phyloP scores from a whole-genome alignment of 2,113 vertebrate species.

The Hymenochirus boettgeri region DNA sequence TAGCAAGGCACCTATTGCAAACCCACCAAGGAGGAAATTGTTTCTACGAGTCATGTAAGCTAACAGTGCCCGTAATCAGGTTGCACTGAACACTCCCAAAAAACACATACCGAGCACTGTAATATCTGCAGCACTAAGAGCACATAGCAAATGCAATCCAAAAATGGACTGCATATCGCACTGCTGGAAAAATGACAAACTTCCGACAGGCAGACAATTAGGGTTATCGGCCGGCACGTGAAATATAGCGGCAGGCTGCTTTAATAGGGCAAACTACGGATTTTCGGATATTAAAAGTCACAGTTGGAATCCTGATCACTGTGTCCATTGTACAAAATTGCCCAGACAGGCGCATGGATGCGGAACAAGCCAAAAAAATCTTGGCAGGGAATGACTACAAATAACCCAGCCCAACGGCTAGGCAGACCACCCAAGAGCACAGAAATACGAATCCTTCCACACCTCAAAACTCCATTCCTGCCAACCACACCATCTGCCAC shows the following conservation, averaged over 20 bases:
- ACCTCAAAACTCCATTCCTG: not conserved
- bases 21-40: too few relatives aligned
- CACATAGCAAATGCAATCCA: too few relatives aligned
- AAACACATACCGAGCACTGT: too few relatives aligned
- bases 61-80: too few relatives aligned
- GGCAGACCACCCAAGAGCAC: conserved; percentile 13
- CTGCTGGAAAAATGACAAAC: too few relatives aligned
- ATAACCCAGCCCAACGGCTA: not conserved
- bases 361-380: not conserved
- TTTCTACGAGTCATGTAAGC: too few relatives aligned
- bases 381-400: not conserved
- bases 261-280: not conserved
- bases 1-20: too few relatives aligned
- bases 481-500: not conserved
- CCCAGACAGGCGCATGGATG: not conserved
- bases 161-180: too few relatives aligned
- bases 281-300: too few relatives aligned
- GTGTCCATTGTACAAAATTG: not conserved
- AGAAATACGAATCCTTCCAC: not conserved
- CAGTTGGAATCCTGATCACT: not conserved
- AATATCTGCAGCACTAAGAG: too few relatives aligned
- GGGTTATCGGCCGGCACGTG: not conserved
- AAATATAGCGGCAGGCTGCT: not conserved
- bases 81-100: too few relatives aligned
- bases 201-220: not conserved